Percentiles rank a stretch among this genome's conserved stretches.
Evolutionary conservation across 2,797 vertebrate genomes (phyloP).

Genomic region (Sebastes kiyomatsui): DNA sequence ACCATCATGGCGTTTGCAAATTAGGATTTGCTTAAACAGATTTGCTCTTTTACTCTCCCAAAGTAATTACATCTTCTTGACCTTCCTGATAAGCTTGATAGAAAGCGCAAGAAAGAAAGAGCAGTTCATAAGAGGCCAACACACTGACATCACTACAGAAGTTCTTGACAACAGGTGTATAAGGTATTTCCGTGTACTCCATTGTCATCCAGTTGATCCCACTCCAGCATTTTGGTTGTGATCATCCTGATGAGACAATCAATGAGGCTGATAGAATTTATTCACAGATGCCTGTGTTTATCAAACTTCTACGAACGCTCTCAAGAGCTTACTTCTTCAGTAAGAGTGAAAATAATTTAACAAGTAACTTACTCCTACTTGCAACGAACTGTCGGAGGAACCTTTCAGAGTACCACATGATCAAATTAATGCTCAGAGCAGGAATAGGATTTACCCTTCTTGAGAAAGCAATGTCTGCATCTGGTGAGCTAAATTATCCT

Average conservation of each 20-base stretch:
- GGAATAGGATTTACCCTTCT: background rate
- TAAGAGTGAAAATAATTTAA: background rate
- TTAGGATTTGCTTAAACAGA: background rate
- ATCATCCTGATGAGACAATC: background rate
- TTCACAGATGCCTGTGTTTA: background rate
- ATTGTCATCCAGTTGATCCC: background rate
- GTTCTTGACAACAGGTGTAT: background rate
- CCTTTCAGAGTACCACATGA: background rate
- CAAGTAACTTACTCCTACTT: background rate
- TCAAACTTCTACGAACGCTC: background rate
- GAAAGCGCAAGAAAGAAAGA: background rate
- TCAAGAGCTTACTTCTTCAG: background rate
- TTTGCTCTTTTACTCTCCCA: background rate
- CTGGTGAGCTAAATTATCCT: background rate
- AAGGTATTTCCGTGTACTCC: background rate
- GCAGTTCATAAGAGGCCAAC: background rate
- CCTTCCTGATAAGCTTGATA: background rate
- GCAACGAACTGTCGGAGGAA: background rate
- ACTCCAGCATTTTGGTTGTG: background rate
- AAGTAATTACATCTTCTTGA: background rate
- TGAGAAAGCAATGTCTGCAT: background rate
- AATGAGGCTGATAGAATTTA: background rate
- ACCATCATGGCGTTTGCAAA: background rate
- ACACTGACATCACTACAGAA: background rate
- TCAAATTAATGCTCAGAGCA: background rate